phyloP scores from a whole-genome alignment of 2,797 vertebrate species.

The Poecilia gillii region DNA sequence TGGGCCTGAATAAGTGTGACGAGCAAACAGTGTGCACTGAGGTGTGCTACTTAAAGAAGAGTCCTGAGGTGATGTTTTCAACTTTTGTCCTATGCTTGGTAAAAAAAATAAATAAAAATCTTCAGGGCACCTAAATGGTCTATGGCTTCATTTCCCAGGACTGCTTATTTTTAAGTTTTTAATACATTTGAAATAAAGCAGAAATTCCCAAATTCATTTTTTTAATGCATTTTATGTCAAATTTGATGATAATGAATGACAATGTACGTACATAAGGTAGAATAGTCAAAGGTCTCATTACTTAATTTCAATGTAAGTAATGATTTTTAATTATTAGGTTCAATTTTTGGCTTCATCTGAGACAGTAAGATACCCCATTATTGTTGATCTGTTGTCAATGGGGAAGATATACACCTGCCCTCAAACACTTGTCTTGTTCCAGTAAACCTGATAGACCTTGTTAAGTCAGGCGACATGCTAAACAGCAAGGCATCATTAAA shows the following conservation, averaged over 20 bases:
- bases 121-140: neutral
- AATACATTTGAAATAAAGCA: neutral
- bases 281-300: neutral
- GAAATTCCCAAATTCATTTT: neutral
- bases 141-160: neutral
- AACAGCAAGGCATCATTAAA: neutral
- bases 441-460: neutral
- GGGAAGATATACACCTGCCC: neutral
- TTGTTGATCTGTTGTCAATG: neutral
- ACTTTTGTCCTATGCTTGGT: neutral
- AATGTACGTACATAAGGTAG: neutral
- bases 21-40: conserved; percentile 1
- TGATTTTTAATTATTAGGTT: no score
- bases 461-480: neutral
- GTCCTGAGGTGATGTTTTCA: neutral
- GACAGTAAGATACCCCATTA: neutral
- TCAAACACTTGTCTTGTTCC: neutral
- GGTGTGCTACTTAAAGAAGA: neutral
- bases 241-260: neutral
- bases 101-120: no score
- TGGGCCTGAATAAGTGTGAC: neutral
- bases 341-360: neutral
- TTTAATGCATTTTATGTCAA: no score
- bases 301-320: neutral
- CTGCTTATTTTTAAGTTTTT: neutral